phyloP scores from a whole-genome alignment of 2,797 vertebrate species.

The Malacoraja senta region DNA sequence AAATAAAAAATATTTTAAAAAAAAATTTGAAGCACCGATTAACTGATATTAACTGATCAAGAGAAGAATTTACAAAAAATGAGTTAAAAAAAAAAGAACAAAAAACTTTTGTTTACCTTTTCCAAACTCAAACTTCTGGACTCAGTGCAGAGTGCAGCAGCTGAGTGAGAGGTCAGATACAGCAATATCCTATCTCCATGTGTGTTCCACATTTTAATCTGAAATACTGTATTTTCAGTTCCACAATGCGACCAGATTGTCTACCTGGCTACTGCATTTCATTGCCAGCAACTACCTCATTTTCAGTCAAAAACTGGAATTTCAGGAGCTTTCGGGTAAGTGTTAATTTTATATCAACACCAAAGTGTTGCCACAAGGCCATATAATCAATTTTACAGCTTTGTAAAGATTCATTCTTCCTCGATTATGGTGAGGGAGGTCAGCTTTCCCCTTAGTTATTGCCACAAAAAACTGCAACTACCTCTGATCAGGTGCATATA shows the following conservation, averaged over 20 bases:
- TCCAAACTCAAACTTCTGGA: too few species aligned
- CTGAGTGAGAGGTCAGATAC: too few species aligned
- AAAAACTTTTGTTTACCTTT: too few species aligned
- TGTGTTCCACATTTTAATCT: not conserved
- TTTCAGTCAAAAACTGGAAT: conserved; percentile 95
- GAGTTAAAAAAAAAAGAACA: too few species aligned
- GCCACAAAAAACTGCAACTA: too few species aligned
- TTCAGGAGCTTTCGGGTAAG: conserved; percentile 92
- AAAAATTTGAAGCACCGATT: too few species aligned
- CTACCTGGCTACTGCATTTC: conserved; percentile 93
- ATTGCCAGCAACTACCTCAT: conserved; percentile 97
- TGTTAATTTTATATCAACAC: not conserved
- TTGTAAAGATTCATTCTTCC: not conserved
- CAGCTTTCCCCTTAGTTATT: not conserved
- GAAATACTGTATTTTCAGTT: conserved; percentile 61
- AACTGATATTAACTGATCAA: too few species aligned
- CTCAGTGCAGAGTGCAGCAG: too few species aligned
- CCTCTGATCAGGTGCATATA: not conserved
- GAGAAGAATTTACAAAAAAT: too few species aligned
- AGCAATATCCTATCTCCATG: too few species aligned
- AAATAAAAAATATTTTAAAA: too few species aligned
- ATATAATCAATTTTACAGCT: not conserved
- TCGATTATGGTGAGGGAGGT: not conserved
- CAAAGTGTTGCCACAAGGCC: not conserved
- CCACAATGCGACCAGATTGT: conserved; percentile 90